A percentile compares a stretch with the other conserved stretches of the same genome.
Conservation (phyloP, 2,888 invertebrate genomes). For the Rhorus exstirpatorius region DNA sequence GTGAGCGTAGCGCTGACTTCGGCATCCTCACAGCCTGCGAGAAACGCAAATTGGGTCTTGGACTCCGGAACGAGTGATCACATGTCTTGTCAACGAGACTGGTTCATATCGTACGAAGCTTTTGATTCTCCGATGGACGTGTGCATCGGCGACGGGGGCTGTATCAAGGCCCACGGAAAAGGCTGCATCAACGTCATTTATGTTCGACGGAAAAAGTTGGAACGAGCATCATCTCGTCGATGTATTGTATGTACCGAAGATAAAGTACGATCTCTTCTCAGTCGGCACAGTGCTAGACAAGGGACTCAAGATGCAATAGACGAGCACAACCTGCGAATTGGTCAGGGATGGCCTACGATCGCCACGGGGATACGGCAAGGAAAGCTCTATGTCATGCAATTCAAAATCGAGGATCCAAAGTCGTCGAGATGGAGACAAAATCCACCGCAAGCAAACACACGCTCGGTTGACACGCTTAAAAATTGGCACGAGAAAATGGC, state of each 20-base stretch:
- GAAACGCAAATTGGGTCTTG: constrained; percentile 12
- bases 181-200: constrained; percentile 64
- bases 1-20: constrained; percentile 47
- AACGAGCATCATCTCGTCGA: constrained; percentile 56
- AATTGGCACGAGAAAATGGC: constrained; percentile 73
- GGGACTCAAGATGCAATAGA: constrained; percentile 34
- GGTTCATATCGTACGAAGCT: constrained; percentile 49
- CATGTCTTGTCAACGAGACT: constrained; percentile 57
- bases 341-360: constrained; percentile 15
- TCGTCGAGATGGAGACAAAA: neutral
- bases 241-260: constrained; percentile 49
- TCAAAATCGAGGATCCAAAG: too few relatives aligned
- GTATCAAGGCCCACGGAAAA: constrained; percentile 55
- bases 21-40: neutral
- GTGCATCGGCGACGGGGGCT: constrained; percentile 59
- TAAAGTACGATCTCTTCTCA: too few relatives aligned
- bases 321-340: constrained; percentile 41
- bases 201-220: constrained; percentile 64
- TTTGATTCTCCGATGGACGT: constrained; percentile 32
- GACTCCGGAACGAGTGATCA: too few relatives aligned
- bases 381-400: constrained; percentile 29
- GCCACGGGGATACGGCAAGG: constrained; percentile 49
- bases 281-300: neutral
- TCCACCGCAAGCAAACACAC: neutral
- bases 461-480: constrained; percentile 54